phyloP scores from a whole-genome alignment of 2,888 invertebrate species.

The Ophion costatus region DNA sequence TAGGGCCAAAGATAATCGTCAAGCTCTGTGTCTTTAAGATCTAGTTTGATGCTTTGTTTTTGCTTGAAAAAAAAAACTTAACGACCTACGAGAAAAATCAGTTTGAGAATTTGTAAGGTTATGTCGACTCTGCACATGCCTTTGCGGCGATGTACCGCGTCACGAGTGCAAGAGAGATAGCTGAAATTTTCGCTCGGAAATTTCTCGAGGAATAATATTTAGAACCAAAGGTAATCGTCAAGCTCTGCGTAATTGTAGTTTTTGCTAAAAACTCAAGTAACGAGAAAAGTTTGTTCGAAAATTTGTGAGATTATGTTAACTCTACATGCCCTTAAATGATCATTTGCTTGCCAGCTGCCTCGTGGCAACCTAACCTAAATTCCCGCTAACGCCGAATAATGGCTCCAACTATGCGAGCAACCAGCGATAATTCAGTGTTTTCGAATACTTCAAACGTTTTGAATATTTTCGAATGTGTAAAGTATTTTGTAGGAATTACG shows the following conservation, averaged over 20 bases:
- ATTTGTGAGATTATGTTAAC: background rate
- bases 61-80: background rate
- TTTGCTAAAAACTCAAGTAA: background rate
- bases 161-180: too few species aligned
- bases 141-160: too few species aligned
- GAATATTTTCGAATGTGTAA: background rate
- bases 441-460: background rate
- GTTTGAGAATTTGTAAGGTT: too few species aligned
- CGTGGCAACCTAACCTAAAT: slow-evolving; percentile 68
- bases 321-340: background rate
- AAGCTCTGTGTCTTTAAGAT: background rate
- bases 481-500: background rate
- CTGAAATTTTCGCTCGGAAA: too few species aligned
- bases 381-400: background rate
- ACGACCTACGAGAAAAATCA: background rate
- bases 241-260: too few species aligned
- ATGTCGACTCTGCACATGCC: too few species aligned
- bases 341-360: slow-evolving; percentile 36
- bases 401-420: background rate
- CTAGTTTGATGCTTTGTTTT: background rate
- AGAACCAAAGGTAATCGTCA: too few species aligned
- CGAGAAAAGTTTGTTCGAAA: background rate
- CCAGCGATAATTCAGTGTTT: background rate
- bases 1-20: background rate
- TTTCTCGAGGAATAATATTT: too few species aligned